A percentile compares a stretch with the other conserved stretches of the same genome.
Conservation (phyloP, 2,113 vertebrate species). For the Silurus meridionalis region DNA sequence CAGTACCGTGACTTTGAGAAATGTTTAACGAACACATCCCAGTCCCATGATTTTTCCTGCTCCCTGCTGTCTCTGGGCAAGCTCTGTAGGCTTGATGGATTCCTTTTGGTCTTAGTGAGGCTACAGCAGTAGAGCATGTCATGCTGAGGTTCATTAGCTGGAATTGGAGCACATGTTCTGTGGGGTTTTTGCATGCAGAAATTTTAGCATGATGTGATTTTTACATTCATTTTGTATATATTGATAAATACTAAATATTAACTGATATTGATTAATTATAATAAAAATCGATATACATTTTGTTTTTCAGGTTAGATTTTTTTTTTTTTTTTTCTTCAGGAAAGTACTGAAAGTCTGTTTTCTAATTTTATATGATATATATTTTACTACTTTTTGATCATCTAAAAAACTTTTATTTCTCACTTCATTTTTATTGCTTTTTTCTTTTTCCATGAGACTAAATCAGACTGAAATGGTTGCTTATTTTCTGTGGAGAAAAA, state of each 20-base stretch:
- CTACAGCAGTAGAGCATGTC: not conserved
- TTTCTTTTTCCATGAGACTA: not conserved
- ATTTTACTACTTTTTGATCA: not conserved
- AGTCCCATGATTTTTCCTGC: not conserved
- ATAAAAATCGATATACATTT: not conserved
- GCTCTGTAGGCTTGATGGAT: not conserved
- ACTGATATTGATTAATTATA: not conserved
- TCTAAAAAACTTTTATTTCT: not conserved
- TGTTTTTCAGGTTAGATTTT: not conserved
- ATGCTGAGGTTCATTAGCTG: slow-evolving; percentile 10
- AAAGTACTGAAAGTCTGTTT: not conserved
- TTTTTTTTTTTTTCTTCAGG: not conserved
- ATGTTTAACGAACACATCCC: slow-evolving; percentile 24
- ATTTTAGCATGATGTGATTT: not conserved
- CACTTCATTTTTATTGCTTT: not conserved
- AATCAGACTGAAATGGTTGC: not conserved
- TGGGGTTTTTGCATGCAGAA: not conserved
- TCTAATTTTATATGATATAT: not conserved
- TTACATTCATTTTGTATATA: too few relatives aligned
- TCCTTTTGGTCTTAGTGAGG: not conserved
- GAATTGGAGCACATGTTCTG: not conserved
- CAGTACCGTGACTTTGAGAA: not conserved
- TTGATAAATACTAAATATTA: not conserved
- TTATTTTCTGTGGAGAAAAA: not conserved
- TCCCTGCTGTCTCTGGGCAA: not conserved